Evolutionary conservation across 2,113 vertebrate genomes (phyloP).

Genomic region (Erythrolamprus reginae): DNA sequence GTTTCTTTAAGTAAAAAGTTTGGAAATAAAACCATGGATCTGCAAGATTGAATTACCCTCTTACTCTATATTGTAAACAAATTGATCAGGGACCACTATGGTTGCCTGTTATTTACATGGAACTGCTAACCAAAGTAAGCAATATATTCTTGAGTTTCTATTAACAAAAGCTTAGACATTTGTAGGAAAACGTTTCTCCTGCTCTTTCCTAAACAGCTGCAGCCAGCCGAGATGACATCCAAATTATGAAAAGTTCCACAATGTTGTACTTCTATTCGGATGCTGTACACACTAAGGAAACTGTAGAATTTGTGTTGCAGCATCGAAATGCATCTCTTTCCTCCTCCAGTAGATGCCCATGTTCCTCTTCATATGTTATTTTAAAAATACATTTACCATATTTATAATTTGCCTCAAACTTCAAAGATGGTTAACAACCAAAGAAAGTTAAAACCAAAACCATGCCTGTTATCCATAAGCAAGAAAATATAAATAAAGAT

Average conservation of each 20-base stretch:
- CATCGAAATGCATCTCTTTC: neutral
- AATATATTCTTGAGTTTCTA: neutral
- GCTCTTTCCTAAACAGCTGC: neutral
- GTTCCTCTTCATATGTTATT: neutral
- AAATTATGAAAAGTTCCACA: neutral
- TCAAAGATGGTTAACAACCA: neutral
- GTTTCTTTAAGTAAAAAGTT: neutral
- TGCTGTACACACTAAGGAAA: neutral
- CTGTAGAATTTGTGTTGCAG: neutral
- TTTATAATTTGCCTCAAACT: neutral
- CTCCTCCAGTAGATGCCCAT: neutral
- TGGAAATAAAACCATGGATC: neutral
- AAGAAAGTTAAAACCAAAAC: neutral
- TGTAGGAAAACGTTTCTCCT: neutral
- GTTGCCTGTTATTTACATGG: neutral
- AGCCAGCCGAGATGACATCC: neutral
- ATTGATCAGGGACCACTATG: neutral
- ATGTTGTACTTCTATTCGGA: neutral
- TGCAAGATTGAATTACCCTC: neutral
- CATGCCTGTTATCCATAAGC: neutral
- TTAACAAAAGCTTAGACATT: neutral
- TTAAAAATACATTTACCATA: neutral
- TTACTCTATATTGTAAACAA: neutral
- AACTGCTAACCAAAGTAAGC: neutral
- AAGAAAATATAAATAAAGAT: neutral